A percentile compares a stretch with the other conserved stretches of the same genome.
These are phyloP conservation scores for Arvicanthis niloticus DNA, from an alignment of 2,113 vertebrate genomes.

Conservation along the genomic window DNA sequence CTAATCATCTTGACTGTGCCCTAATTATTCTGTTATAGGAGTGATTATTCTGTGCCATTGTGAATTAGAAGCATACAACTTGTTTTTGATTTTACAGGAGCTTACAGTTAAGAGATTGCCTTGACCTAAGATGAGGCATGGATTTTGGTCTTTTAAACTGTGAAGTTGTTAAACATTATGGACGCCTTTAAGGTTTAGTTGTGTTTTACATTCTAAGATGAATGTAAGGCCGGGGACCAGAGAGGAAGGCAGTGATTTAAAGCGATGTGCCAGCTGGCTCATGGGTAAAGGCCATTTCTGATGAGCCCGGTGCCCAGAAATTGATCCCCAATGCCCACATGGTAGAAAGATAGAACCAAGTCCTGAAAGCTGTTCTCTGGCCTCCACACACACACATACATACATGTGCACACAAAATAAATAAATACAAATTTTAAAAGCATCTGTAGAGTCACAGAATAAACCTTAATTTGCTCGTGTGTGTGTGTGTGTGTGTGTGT, in stretches of 20 bases:
- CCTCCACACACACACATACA: background rate
- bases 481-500: background rate
- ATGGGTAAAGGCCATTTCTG: too few relatives aligned
- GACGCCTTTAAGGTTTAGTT: background rate
- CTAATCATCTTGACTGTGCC: background rate
- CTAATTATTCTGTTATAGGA: background rate
- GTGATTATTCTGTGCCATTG: background rate
- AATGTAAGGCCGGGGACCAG: background rate
- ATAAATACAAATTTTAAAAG: background rate
- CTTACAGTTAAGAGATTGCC: background rate
- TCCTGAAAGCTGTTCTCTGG: background rate
- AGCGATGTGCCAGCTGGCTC: background rate
- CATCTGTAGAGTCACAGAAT: background rate
- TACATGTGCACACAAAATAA: background rate
- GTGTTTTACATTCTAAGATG: background rate
- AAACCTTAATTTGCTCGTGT: background rate
- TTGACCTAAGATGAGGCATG: background rate
- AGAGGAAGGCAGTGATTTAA: background rate
- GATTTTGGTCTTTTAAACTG: background rate
- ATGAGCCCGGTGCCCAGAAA: background rate
- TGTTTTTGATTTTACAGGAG: background rate
- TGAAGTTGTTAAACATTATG: background rate
- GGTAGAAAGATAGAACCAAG: background rate
- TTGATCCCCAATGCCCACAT: background rate
- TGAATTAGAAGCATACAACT: background rate